Evolutionary conservation across 1,140 invertebrate genomes (phyloP).

Genomic region (Cherax quadricarinatus): DNA sequence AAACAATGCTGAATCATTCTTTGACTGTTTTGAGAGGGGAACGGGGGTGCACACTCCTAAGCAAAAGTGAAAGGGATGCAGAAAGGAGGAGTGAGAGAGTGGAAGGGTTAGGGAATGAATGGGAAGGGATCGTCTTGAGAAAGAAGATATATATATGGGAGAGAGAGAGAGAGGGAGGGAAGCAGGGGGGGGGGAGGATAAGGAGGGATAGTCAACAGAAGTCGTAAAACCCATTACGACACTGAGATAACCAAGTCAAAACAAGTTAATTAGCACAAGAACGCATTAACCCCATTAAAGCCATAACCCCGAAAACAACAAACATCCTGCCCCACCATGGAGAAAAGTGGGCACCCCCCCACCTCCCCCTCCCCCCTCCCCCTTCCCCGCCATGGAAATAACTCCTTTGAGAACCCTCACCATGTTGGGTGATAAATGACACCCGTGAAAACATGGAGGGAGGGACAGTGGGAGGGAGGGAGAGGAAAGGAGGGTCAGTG

Average conservation of each 20-base stretch:
- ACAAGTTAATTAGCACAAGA: constrained; percentile 51
- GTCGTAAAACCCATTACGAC: constrained; percentile 25
- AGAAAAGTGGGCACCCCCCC: not conserved
- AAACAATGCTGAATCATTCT: too few relatives aligned
- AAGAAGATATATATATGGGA: not conserved
- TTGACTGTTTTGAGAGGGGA: too few relatives aligned
- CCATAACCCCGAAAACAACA: constrained; percentile 52
- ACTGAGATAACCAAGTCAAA: constrained; percentile 44
- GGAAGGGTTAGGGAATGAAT: not conserved
- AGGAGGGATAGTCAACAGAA: not conserved
- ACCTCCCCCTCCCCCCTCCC: not conserved
- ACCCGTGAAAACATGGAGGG: constrained; percentile 32
- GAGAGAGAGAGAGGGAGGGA: not conserved
- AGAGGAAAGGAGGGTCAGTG: too few relatives aligned
- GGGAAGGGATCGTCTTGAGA: not conserved
- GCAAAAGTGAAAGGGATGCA: not conserved
- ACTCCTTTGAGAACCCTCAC: constrained; percentile 35
- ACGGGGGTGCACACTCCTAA: not conserved
- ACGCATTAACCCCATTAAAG: constrained; percentile 53
- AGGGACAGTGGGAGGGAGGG: not conserved
- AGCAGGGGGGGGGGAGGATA: not conserved
- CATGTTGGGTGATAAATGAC: constrained; percentile 47
- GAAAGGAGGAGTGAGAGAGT: not conserved
- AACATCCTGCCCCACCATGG: constrained; percentile 39
- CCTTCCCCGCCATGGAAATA: constrained; percentile 30